A percentile compares a stretch with the other conserved stretches of the same genome.
Evolutionary conservation across 2,797 vertebrate species (phyloP).

Genomic region (Lepidocolaptes lacrymiger): DNA sequence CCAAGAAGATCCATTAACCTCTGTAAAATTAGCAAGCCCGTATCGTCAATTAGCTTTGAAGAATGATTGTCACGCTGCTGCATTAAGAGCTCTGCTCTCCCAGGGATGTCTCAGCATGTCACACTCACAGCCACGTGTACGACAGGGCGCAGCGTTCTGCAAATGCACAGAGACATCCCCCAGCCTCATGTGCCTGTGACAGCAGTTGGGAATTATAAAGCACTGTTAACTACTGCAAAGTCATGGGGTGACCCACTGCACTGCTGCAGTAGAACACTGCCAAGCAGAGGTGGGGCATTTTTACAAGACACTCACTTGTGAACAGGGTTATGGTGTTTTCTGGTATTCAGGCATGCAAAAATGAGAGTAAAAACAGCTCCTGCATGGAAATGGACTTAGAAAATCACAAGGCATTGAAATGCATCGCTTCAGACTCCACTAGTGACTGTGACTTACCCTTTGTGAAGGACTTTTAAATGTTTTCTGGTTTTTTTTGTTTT

Average conservation of each 20-base stretch:
- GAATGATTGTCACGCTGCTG: slow-evolving; percentile 63
- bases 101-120: slow-evolving; percentile 41
- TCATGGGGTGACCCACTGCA: neutral
- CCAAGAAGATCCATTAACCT: slow-evolving; percentile 58
- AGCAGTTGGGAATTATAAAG: neutral
- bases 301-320: neutral
- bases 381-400: neutral
- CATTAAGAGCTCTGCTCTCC: slow-evolving; percentile 54
- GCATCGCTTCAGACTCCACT: neutral
- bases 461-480: neutral
- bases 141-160: neutral
- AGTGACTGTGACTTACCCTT: neutral
- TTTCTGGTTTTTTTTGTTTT: neutral
- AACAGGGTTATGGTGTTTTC: neutral
- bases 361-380: neutral
- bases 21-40: slow-evolving; percentile 44
- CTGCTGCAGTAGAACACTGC: neutral
- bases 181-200: neutral
- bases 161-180: neutral
- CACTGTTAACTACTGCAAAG: neutral
- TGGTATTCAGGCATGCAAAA: neutral
- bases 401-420: neutral
- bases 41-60: slow-evolving; percentile 69
- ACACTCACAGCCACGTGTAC: neutral
- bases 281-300: neutral